Base-by-base conservation (phyloP, 2,888 invertebrate species). In the Argyresthia albistria region DNA sequence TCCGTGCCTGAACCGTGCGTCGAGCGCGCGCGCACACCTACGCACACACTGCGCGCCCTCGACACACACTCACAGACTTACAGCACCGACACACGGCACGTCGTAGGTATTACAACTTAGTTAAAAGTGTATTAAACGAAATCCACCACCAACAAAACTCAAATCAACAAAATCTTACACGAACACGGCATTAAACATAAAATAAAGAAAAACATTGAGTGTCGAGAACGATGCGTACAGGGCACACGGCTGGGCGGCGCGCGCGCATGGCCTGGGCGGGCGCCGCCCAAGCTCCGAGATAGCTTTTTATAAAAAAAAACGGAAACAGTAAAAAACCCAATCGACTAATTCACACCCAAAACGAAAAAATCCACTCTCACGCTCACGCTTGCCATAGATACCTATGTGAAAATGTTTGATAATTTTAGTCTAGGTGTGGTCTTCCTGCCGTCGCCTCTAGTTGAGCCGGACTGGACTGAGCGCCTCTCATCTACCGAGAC, bases 371-470 rank as follows among this genome's bases (percentile, higher is more conserved):
- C 78, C 88, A 88, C 88, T 87, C 88, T 84, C 88, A 88, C 88
- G 84, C 88, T 84, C 87, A 88, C 88, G 77, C 88, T 88, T 84
- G 84, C 82, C 80, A 87, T 87, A 88, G 88, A 87, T 87, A 88
- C 87, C 86, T 86, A 88, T 86, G 86, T 83, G 83, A 83, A 84
- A 86, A 83, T 80, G 80, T 84, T 81, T 80, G 81, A 76, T 79
- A 77, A 82, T 83, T 58, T 75, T 83, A 86, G 83, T 82, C 76
- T 81, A 84, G 84, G 80, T 79, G 84, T 73, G 70, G 80, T 80
- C 86, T 84, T 25, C 78, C 76, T 76, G 79, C 73, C 76, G 86
- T 72, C 75, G 70, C 80, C 76, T 83, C 77, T 77, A 73, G 74
- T 73, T 75, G 69, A 35, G 49, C 75, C 79, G 72, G 76, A 73